Evolutionary conservation across 2,888 invertebrate species (phyloP).

Genomic region (Caenorhabditis wallacei): DNA sequence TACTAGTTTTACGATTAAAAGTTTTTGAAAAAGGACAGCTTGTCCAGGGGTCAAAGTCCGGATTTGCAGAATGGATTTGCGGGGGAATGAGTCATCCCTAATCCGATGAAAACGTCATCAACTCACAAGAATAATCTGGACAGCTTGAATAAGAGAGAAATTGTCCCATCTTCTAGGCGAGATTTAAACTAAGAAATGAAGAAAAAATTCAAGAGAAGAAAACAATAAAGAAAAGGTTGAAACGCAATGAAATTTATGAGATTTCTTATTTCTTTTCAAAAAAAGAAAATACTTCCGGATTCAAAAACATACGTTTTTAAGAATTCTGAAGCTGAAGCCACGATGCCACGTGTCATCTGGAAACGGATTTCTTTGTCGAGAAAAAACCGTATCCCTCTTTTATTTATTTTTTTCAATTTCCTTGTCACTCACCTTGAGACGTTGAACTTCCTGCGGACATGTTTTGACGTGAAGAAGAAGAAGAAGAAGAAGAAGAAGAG

Average conservation of each 20-base stretch:
- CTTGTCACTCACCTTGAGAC: conserved; percentile 33
- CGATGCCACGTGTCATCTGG: conserved; percentile 25
- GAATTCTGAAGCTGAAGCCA: not conserved
- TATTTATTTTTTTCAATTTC: not conserved
- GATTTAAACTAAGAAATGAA: not conserved
- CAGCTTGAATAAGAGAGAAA: not conserved
- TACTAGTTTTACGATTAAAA: too few relatives aligned
- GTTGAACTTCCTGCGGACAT: conserved; percentile 40
- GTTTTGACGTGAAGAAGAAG: conserved; percentile 9
- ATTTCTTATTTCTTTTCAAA: not conserved
- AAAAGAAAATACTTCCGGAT: not conserved
- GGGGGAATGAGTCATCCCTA: too few relatives aligned
- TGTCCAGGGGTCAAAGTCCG: too few relatives aligned
- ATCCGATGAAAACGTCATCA: too few relatives aligned
- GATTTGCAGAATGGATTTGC: too few relatives aligned
- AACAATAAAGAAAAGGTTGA: not conserved
- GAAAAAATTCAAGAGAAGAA: not conserved
- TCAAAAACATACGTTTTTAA: not conserved
- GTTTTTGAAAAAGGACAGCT: too few relatives aligned
- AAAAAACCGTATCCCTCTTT: conserved; percentile 8
- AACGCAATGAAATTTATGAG: not conserved
- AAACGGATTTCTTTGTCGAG: conserved; percentile 31
- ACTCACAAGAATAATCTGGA: conserved; percentile 5
- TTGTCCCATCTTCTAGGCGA: conserved; percentile 18
- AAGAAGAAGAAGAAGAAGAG: too few relatives aligned